phyloP scores from a whole-genome alignment of 2,113 vertebrate genomes.

The Megaceryle maxima region DNA sequence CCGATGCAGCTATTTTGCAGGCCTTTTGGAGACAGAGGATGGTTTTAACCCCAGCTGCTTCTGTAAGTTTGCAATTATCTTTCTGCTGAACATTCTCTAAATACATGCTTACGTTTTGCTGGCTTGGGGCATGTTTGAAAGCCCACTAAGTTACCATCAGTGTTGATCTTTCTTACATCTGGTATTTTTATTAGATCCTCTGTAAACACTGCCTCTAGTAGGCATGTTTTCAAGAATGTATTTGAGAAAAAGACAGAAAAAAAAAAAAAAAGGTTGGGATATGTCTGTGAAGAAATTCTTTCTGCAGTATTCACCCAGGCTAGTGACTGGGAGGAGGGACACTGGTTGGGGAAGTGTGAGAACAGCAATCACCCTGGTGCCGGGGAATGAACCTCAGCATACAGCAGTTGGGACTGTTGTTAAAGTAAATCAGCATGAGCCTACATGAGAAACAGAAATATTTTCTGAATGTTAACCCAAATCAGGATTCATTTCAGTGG shows the following conservation, averaged over 20 bases:
- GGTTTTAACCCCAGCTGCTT: neutral
- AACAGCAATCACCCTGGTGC: neutral
- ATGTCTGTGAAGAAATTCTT: neutral
- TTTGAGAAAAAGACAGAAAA: neutral
- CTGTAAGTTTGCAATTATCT: neutral
- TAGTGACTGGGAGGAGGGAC: neutral
- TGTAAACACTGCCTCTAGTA: neutral
- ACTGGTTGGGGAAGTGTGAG: neutral
- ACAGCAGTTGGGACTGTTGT: neutral
- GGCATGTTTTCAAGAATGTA: neutral
- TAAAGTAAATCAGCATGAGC: neutral
- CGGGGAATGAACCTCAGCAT: neutral
- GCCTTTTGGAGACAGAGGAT: neutral
- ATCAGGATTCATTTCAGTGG: neutral
- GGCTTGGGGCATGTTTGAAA: neutral
- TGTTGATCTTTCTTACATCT: neutral
- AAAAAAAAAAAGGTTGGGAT: neutral
- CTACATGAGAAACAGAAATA: neutral
- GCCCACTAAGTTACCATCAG: neutral
- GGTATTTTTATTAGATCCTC: neutral
- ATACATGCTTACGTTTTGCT: neutral
- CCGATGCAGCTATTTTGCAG: neutral
- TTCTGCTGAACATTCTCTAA: neutral
- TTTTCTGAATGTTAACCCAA: neutral
- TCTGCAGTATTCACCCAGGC: neutral